Percentiles rank a stretch among this genome's conserved stretches.
These are phyloP conservation scores for Pyrrhia umbra DNA, from an alignment of 2,888 invertebrate species.

Conservation along the genomic window DNA sequence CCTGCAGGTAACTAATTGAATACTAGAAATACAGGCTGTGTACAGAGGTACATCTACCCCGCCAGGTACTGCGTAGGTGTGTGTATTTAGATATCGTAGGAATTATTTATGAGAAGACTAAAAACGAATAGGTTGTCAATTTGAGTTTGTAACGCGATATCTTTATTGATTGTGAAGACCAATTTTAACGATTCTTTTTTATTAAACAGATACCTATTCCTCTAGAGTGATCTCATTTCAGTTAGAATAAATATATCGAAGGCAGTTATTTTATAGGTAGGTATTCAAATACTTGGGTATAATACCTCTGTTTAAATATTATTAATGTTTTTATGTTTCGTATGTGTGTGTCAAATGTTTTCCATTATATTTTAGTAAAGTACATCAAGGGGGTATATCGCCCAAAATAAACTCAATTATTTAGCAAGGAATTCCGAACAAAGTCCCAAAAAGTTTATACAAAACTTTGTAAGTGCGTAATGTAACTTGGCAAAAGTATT, in stretches of 20 bases:
- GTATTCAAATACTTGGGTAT: too few species aligned
- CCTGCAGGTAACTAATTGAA: constrained; percentile 42
- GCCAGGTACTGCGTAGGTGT: background rate
- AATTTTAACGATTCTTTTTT: background rate
- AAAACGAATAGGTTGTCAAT: background rate
- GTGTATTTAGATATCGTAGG: background rate
- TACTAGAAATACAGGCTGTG: background rate
- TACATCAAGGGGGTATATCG: too few species aligned
- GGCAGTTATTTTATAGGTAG: too few species aligned
- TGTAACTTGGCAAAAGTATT: background rate
- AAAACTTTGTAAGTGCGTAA: background rate
- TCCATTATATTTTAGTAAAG: too few species aligned
- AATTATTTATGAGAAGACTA: background rate
- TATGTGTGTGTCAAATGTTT: too few species aligned
- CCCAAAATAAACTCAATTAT: background rate
- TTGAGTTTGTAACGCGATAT: background rate
- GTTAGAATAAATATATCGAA: too few species aligned
- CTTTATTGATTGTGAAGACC: background rate
- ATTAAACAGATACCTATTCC: background rate
- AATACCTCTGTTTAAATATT: too few species aligned
- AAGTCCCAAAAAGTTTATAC: background rate
- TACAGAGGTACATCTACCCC: background rate
- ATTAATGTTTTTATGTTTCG: too few species aligned
- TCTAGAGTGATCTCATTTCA: background rate
- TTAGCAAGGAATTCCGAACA: background rate